phyloP scores from a whole-genome alignment of 2,797 vertebrate genomes.

The Dermochelys coriacea region DNA sequence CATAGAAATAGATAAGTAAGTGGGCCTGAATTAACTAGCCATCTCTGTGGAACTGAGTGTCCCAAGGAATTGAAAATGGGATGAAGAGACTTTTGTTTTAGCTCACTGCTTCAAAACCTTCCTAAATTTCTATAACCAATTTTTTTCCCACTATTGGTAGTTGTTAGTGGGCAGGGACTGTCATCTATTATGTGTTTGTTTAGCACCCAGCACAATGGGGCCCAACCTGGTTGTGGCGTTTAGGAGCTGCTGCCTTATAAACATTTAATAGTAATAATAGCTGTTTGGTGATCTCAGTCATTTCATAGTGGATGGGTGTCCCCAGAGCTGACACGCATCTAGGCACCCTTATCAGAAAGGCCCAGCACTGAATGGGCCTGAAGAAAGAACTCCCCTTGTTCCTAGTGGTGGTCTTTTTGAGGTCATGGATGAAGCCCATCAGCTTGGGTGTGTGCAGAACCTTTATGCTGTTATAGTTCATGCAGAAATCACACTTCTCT shows the following conservation, averaged over 20 bases:
- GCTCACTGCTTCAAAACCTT: background rate
- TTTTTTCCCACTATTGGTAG: background rate
- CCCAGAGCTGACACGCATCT: background rate
- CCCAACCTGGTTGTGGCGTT: background rate
- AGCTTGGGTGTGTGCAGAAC: background rate
- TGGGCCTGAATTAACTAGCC: background rate
- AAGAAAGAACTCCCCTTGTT: background rate
- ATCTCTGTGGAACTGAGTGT: fast-evolving
- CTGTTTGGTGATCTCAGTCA: background rate
- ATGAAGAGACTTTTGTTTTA: background rate
- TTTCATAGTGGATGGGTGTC: background rate
- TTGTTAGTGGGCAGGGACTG: background rate
- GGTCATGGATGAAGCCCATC: background rate
- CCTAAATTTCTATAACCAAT: background rate
- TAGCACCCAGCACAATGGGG: background rate
- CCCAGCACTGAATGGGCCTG: background rate
- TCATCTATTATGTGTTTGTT: background rate
- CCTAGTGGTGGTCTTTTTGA: background rate
- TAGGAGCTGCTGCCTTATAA: background rate
- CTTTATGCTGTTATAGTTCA: background rate
- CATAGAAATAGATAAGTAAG: background rate
- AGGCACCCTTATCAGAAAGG: background rate
- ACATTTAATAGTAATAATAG: background rate
- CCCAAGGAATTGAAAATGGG: background rate
- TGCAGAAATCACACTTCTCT: background rate